Percentiles rank a stretch among this genome's conserved stretches.
Evolutionary conservation across 2,888 invertebrate genomes (phyloP).

Genomic region (Vanessa cardui): DNA sequence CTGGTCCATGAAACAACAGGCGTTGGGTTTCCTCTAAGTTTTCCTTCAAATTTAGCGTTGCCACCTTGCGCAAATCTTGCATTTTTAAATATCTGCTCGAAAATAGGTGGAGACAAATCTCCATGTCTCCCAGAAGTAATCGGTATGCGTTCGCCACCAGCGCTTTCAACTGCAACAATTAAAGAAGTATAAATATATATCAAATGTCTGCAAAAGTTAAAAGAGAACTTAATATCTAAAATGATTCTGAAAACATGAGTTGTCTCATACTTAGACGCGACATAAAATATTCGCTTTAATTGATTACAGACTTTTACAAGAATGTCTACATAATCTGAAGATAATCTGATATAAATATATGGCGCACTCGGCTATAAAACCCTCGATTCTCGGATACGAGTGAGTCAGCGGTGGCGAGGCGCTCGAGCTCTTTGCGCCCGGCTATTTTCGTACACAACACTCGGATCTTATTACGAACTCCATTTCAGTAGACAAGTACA

Average conservation of each 20-base stretch:
- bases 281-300: not conserved
- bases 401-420: slow-evolving; percentile 52
- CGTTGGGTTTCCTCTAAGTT: slow-evolving; percentile 94
- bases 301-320: not conserved
- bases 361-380: slow-evolving; percentile 5
- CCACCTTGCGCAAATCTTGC: slow-evolving; percentile 97
- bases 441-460: slow-evolving; percentile 51
- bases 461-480: slow-evolving; percentile 74
- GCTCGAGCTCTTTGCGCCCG: slow-evolving; percentile 45
- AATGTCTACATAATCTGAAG: slow-evolving; percentile 14
- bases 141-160: slow-evolving; percentile 79
- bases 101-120: slow-evolving; percentile 94
- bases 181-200: slow-evolving; percentile 40
- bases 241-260: too few species aligned
- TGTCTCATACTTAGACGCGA: too few species aligned
- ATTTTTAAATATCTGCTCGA: slow-evolving; percentile 97
- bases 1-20: slow-evolving; percentile 96
- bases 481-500: slow-evolving; percentile 61
- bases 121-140: slow-evolving; percentile 82
- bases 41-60: slow-evolving; percentile 95
- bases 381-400: slow-evolving; percentile 26
- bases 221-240: too few species aligned
- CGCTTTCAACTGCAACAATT: slow-evolving; percentile 85
- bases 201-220: not conserved
- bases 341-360: not conserved